Evolutionary conservation across 2,797 vertebrate genomes (phyloP).

Genomic region (Notoglanidium macrostoma): DNA sequence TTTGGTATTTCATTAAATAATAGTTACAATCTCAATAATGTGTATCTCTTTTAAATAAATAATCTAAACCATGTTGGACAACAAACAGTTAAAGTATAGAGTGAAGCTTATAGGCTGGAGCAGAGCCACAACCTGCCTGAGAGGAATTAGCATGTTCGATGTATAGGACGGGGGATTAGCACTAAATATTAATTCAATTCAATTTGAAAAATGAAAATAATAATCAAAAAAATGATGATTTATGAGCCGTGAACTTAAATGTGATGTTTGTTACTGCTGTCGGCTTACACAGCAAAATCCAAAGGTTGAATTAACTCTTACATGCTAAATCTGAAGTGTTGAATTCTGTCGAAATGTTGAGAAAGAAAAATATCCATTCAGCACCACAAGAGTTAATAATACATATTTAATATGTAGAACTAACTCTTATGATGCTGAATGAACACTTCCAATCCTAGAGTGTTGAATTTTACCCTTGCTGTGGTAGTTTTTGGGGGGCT

Average conservation of each 20-base stretch:
- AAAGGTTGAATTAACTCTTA: neutral
- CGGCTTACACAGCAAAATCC: slow-evolving; percentile 11
- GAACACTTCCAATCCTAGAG: neutral
- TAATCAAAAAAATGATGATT: neutral
- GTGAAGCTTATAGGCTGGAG: slow-evolving; percentile 27
- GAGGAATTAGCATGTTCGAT: neutral
- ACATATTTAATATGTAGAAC: neutral
- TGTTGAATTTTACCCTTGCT: neutral
- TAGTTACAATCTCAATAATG: too few relatives aligned
- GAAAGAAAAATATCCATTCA: too few relatives aligned
- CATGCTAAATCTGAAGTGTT: neutral
- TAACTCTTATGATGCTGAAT: neutral
- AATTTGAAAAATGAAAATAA: neutral
- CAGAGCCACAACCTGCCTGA: neutral
- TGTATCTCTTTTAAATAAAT: neutral
- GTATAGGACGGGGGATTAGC: neutral
- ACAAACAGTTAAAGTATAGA: slow-evolving; percentile 41
- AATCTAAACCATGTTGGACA: neutral
- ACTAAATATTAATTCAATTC: neutral
- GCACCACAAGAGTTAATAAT: too few relatives aligned
- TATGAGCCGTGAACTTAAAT: neutral
- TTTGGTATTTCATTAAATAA: neutral
- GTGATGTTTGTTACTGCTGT: neutral
- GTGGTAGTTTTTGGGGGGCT: neutral
- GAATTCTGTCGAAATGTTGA: neutral